Base-by-base conservation (phyloP, 2,888 invertebrate species). In the Troides aeacus region DNA sequence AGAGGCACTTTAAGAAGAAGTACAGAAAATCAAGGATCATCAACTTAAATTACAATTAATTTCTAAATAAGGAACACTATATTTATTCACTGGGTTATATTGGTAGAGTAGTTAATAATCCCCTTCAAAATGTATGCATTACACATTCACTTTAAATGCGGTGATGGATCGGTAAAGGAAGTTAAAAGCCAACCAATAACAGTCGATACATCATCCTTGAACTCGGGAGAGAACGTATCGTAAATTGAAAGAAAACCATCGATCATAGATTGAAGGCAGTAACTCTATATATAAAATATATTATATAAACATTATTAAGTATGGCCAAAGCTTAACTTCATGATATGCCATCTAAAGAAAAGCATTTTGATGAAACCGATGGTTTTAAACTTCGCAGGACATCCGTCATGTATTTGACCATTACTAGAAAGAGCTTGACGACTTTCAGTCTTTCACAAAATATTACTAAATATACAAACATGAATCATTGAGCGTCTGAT, bases 181-280 rank as follows among this genome's bases (percentile, higher is more conserved):
- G 62, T 63, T 63, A 58, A 68, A 46, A 59, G 21, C 58, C 58
- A 58, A 68, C 42, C 58, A 63, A 68, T 62, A 57, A 50, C 21
- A 39, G 21, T 46, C 64, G 66, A 70, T 70, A 66, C 63, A 70
- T 70, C 60, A 66, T 70, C 53, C 59, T 63, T 61, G 46, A 64
- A 67, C 61, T 61, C 36, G 24, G n/a, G 18, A 57, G 53, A 56
- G 58, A 53, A 58, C 18, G 18, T 42, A 42, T 39, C 5, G 18
- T n/a, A 39, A n/a, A 59, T n/a, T 61, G 39, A 61, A 39, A 30
- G 59, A 60, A 30, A 61, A 8, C n/a, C 39, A 61, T 62, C n/a
- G 46, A 62, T 62, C 46, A 21, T 42, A 23, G 15, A 23, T 4
- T 12, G 23, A 46, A 62, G 24, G 18, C 17, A 18, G 15, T 7